Evolutionary conservation across 2,888 invertebrate species (phyloP).

Genomic region (Scrobipalpa atriplicella): DNA sequence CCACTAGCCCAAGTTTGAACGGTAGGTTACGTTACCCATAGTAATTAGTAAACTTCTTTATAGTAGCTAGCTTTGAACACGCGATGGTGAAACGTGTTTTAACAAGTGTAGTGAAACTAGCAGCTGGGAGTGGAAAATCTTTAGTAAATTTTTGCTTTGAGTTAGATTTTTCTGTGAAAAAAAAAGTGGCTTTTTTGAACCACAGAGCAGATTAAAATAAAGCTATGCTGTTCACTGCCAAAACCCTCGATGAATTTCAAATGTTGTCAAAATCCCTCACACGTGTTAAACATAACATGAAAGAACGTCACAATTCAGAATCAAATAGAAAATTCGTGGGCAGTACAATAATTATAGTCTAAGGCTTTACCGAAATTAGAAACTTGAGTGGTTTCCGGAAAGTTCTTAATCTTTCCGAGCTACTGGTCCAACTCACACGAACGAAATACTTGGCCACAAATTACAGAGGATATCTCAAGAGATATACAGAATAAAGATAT

Average conservation of each 20-base stretch:
- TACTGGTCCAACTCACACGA: constrained; percentile 57
- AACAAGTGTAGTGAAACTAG: not conserved
- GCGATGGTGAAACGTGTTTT: not conserved
- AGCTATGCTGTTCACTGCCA: too few relatives aligned
- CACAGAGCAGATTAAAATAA: too few relatives aligned
- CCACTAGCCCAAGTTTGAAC: not conserved
- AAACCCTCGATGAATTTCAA: too few relatives aligned
- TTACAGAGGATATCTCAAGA: constrained; percentile 17
- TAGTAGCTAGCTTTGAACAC: not conserved
- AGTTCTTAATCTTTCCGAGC: constrained; percentile 63
- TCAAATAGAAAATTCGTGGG: too few relatives aligned
- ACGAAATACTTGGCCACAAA: constrained; percentile 35
- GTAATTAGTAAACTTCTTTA: constrained; percentile 13
- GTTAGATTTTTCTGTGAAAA: too few relatives aligned
- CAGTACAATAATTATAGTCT: not conserved
- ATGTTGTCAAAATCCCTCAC: too few relatives aligned
- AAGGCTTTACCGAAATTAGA: constrained; percentile 56
- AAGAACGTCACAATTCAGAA: too few relatives aligned
- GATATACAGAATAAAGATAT: constrained; percentile 14
- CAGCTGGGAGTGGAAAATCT: not conserved
- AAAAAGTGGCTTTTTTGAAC: too few relatives aligned
- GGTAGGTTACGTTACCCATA: not conserved
- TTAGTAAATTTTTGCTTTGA: not conserved
- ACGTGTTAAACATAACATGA: too few relatives aligned
- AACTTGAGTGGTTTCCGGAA: constrained; percentile 60